phyloP scores from a whole-genome alignment of 2,888 invertebrate genomes.

The Xylota segnis region DNA sequence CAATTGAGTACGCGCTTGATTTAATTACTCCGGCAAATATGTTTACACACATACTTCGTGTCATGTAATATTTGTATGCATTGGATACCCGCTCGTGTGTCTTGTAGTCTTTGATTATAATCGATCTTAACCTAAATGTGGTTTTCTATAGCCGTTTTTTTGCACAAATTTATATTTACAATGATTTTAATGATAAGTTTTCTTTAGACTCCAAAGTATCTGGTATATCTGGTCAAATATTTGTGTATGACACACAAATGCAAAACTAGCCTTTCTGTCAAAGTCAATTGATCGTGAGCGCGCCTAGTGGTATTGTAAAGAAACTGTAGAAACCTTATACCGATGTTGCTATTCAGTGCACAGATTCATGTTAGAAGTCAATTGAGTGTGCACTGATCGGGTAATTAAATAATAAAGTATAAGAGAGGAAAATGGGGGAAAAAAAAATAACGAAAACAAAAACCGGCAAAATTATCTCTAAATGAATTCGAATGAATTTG shows the following conservation, averaged over 20 bases:
- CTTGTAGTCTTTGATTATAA: conserved; percentile 78
- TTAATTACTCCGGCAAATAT: conserved; percentile 71
- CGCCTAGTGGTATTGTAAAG: background rate
- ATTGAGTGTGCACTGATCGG: conserved; percentile 74
- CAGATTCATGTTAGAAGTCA: conserved; percentile 64
- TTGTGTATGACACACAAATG: conserved; percentile 47
- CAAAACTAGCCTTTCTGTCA: conserved; percentile 68
- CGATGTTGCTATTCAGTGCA: conserved; percentile 44
- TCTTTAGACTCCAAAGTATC: conserved; percentile 15
- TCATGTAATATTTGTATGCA: conserved; percentile 69
- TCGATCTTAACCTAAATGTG: conserved; percentile 83
- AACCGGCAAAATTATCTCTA: conserved; percentile 46
- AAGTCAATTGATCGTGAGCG: conserved; percentile 60
- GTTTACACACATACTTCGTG: conserved; percentile 68
- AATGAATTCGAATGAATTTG: conserved; percentile 71
- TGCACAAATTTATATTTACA: conserved; percentile 66
- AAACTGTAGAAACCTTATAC: conserved; percentile 6
- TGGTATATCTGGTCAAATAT: conserved; percentile 47
- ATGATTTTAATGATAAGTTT: conserved; percentile 70
- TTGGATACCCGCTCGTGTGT: conserved; percentile 44
- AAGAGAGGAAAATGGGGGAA: background rate
- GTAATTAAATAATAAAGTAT: conserved; percentile 72
- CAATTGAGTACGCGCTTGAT: conserved; percentile 75
- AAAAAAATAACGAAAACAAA: background rate
- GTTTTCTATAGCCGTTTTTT: conserved; percentile 29